phyloP scores from a whole-genome alignment of 2,888 invertebrate genomes.

The Lamproptera curius region DNA sequence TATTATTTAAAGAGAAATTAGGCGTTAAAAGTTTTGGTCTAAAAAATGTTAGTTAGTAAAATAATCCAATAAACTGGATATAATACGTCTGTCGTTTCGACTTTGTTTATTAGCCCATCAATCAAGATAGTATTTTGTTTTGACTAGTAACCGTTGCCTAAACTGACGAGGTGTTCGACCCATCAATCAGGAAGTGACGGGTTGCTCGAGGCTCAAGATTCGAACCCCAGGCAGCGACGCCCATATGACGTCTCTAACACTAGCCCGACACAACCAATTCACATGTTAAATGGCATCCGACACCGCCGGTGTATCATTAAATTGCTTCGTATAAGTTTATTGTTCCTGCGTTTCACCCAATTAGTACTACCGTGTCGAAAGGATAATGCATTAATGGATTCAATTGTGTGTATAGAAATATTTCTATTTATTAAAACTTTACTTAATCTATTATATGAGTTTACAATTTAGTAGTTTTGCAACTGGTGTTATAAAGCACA shows the following conservation, averaged over 20 bases:
- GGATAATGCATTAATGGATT: slow-evolving; percentile 72
- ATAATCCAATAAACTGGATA: too few species aligned
- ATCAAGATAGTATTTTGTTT: slow-evolving; percentile 71
- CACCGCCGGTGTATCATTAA: slow-evolving; percentile 68
- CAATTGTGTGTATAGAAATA: slow-evolving; percentile 34
- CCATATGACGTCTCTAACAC: slow-evolving; percentile 59
- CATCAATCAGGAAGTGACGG: slow-evolving; percentile 61
- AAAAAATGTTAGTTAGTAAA: too few species aligned
- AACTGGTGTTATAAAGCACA: too few species aligned
- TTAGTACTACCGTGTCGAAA: slow-evolving; percentile 79
- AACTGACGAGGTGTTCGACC: slow-evolving; percentile 64
- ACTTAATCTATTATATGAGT: too few species aligned
- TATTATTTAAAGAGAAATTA: too few species aligned
- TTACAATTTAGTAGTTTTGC: too few species aligned
- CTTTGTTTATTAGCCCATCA: slow-evolving; percentile 76
- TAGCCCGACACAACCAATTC: slow-evolving; percentile 69
- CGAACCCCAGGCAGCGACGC: slow-evolving; percentile 34
- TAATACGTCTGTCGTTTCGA: slow-evolving; percentile 27
- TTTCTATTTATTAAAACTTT: slow-evolving; percentile 10
- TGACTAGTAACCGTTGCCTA: slow-evolving; percentile 72
- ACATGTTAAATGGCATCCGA: slow-evolving; percentile 74
- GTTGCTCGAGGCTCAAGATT: slow-evolving; percentile 33
- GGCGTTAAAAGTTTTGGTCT: too few species aligned
- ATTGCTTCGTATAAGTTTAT: slow-evolving; percentile 72
- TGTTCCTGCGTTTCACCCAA: slow-evolving; percentile 70